These are phyloP conservation scores for Charadrius vociferus DNA, from an alignment of 2,113 vertebrate genomes.

Conservation along the genomic window DNA sequence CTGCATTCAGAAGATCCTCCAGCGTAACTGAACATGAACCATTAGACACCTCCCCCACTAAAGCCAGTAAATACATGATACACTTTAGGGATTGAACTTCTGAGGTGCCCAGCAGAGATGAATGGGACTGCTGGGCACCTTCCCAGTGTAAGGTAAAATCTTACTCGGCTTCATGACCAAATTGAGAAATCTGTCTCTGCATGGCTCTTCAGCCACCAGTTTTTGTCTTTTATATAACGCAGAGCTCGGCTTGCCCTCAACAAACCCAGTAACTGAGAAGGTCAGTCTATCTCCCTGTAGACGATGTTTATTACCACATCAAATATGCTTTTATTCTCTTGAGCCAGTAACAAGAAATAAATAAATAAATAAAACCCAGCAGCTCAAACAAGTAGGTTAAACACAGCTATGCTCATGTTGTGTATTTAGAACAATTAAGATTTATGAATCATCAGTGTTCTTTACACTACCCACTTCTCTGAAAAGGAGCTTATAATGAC, in stretches of 20 bases:
- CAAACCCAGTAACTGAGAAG: background rate
- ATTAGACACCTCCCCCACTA: background rate
- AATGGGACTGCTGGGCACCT: background rate
- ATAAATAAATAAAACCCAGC: background rate
- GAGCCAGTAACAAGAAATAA: background rate
- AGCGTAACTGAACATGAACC: background rate
- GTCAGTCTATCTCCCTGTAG: background rate
- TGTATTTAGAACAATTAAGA: background rate
- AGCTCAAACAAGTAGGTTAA: background rate
- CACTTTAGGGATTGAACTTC: background rate
- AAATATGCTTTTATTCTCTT: background rate
- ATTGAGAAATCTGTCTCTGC: background rate
- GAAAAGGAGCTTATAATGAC: background rate
- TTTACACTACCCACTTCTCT: background rate
- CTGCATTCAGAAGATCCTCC: background rate
- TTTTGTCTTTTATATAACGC: background rate
- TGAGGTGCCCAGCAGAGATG: background rate
- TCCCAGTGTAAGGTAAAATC: background rate
- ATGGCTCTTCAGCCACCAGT: background rate
- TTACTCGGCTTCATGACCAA: background rate
- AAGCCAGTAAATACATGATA: background rate
- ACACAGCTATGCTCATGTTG: background rate
- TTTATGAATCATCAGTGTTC: background rate
- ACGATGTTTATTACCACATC: background rate
- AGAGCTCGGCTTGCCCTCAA: background rate